Evolutionary conservation across 2,113 vertebrate genomes (phyloP).

Genomic region (Brachionichthys hirsutus): DNA sequence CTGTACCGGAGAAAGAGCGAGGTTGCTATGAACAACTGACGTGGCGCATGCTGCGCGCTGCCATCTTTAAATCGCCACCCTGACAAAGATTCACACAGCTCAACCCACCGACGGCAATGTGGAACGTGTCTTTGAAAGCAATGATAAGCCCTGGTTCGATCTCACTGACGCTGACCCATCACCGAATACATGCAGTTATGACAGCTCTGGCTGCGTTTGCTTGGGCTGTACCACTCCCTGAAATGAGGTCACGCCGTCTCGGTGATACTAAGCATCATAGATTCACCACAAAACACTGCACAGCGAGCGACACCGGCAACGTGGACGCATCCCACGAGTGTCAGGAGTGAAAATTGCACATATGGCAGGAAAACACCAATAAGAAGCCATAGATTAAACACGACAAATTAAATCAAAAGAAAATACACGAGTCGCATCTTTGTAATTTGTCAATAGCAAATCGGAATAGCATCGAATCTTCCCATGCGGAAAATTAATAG

Average conservation of each 20-base stretch:
- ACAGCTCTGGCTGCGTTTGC: conserved; percentile 33
- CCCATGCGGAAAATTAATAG: conserved; percentile 37
- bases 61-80: conserved; percentile 60
- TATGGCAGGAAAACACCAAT: background rate
- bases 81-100: conserved; percentile 45
- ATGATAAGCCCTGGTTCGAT: conserved; percentile 9
- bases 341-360: background rate
- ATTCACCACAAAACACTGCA: conserved; percentile 12
- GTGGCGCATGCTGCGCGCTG: conserved; percentile 28
- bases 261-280: conserved; percentile 34
- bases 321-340: conserved; percentile 1
- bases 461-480: conserved; percentile 1
- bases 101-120: conserved; percentile 3
- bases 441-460: background rate
- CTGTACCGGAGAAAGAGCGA: background rate
- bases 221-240: conserved; percentile 63
- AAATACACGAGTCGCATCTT: background rate
- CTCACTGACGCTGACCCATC: too few species aligned
- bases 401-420: background rate
- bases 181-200: conserved; percentile 22
- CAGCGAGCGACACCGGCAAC: background rate
- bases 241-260: conserved; percentile 66
- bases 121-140: conserved; percentile 10
- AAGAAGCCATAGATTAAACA: background rate
- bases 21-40: conserved; percentile 16